A percentile compares a stretch with the other conserved stretches of the same genome.
Evolutionary conservation across 2,113 vertebrate species (phyloP).

Genomic region (Dipodomys stephensi): DNA sequence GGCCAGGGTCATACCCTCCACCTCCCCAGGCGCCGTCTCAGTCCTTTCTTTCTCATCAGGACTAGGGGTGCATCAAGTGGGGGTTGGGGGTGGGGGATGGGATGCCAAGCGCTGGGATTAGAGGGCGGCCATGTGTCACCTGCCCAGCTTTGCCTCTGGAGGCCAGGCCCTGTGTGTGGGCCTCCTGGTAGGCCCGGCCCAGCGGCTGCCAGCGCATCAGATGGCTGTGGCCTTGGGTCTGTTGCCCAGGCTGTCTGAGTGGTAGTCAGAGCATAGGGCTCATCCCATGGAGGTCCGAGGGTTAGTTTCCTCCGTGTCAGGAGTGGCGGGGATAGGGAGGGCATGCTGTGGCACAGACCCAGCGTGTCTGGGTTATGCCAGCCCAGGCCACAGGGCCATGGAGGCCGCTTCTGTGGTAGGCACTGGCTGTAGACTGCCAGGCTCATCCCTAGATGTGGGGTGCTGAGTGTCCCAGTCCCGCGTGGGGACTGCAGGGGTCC

Average conservation of each 20-base stretch:
- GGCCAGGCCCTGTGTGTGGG: fast-evolving
- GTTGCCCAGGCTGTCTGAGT: not conserved
- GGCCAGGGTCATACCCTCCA: not conserved
- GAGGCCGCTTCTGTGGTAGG: not conserved
- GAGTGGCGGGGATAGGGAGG: no score
- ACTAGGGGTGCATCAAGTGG: not conserved
- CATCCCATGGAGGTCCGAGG: no score
- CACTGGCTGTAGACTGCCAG: not conserved
- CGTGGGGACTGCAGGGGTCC: not conserved
- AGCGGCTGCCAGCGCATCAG: not conserved
- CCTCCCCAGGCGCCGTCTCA: no score
- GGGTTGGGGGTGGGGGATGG: not conserved
- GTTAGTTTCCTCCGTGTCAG: not conserved
- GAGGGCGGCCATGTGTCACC: not conserved
- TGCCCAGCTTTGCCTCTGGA: not conserved
- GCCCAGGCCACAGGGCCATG: not conserved
- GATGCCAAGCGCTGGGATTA: not conserved
- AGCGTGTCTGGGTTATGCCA: fast-evolving
- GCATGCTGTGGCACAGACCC: not conserved
- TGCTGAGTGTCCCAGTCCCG: fast-evolving
- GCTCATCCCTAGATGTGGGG: not conserved
- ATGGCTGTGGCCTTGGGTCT: not conserved
- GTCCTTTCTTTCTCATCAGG: not conserved
- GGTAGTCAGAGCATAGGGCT: not conserved
- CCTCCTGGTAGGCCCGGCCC: not conserved